Base-by-base conservation (phyloP, 2,888 invertebrate species). In the Drosophila seclusa region DNA sequence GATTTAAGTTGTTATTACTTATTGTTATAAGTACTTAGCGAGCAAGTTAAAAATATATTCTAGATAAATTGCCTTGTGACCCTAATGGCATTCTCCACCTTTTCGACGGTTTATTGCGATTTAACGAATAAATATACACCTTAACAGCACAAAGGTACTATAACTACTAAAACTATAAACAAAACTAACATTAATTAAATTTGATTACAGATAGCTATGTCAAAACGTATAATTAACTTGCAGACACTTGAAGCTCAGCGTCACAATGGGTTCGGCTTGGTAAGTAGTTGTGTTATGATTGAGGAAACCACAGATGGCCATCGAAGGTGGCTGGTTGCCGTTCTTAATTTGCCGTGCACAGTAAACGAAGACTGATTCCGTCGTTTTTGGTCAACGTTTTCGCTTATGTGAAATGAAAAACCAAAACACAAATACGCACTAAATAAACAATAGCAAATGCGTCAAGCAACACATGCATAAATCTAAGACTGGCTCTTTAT, bases 401-500 rank as follows among this genome's bases (percentile, higher is more conserved):
- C 10, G n/a, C 13, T 32, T 38, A 24, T 18, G 31, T 29, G 21
- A 54, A 16, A 55, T 31, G n/a, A 54, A n/a, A 55, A 21, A 62
- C n/a, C 29, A 45, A 59, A 29, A 34, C 18, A 49, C 29, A 57
- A 32, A 61, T 27, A 60, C 29, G 50, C 42, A 24, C 32, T 31
- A 49, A 61, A 77, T 67, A 59, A 77, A 67, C 78, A 81, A 78
- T 67, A 67, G 64, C 63, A 60, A 71, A 77, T 66, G 72, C 66
- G 77, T 55, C 63, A 72, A 81, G 63, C 57, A 10, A 57, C 61
- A 57, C 59, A 76, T 38, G 48, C 21, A 52, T 18, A 36, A 42
- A 38, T 48, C 70, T 71, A 42, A 54, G 57, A 54, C 31, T 32
- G 53, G 55, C 38, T 59, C 36, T 65, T 69, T 60, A 69, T 68